Conservation (phyloP, 92 coral and sea anemone species). For the Pocillopora meandrina region DNA sequence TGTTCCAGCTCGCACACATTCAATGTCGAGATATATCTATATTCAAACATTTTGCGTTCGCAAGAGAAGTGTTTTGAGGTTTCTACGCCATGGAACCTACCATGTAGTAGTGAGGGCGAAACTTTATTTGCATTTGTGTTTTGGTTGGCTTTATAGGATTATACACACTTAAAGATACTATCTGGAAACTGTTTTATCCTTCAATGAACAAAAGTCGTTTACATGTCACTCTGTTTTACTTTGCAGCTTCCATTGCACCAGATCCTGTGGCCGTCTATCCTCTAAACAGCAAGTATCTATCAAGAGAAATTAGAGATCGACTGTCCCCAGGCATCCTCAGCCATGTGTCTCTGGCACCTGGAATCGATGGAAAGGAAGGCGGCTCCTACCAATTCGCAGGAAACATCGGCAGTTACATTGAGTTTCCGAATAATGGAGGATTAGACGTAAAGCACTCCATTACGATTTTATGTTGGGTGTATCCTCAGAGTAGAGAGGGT, state of each 20-base stretch:
- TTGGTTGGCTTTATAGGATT: neutral
- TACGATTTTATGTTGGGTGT: neutral
- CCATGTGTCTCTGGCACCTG: conserved; percentile 14
- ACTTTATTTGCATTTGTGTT: too few relatives aligned
- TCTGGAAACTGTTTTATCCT: neutral
- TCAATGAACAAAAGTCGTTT: neutral
- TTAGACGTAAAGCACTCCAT: conserved; percentile 1
- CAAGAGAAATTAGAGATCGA: conserved; percentile 5
- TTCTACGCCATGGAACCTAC: too few relatives aligned
- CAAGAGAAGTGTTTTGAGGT: too few relatives aligned
- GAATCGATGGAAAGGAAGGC: conserved; percentile 40
- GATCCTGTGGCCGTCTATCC: conserved; percentile 41
- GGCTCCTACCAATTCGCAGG: conserved; percentile 41
- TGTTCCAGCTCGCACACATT: too few relatives aligned
- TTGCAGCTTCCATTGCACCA: neutral
- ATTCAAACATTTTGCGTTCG: too few relatives aligned
- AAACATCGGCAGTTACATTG: conserved; percentile 8
- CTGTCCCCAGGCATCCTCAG: conserved; percentile 9
- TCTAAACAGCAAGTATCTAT: conserved; percentile 17
- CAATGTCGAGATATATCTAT: too few relatives aligned
- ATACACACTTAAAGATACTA: neutral
- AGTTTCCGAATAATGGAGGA: conserved; percentile 17
- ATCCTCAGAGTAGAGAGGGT: neutral
- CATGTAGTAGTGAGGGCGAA: too few relatives aligned
- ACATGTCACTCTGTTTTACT: neutral